Evolutionary conservation across 1,140 invertebrate species (phyloP).

Genomic region (Drosophila elegans): DNA sequence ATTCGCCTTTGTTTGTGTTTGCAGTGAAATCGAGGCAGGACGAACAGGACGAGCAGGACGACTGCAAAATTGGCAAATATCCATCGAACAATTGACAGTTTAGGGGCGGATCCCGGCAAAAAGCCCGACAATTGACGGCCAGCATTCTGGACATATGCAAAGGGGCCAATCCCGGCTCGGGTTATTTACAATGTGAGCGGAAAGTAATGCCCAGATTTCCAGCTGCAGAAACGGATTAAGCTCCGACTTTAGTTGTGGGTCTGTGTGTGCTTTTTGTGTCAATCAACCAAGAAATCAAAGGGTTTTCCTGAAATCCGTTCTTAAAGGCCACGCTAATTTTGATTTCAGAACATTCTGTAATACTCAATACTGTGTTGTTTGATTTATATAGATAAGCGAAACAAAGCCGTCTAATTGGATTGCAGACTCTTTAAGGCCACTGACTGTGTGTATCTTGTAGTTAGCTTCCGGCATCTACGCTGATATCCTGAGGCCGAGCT

Average conservation of each 20-base stretch:
- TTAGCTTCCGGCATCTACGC: slow-evolving; percentile 14
- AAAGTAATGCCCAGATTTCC: slow-evolving; percentile 46
- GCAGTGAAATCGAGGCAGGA: slow-evolving; percentile 76
- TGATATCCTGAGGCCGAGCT: slow-evolving; percentile 29
- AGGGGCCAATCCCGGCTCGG: slow-evolving; percentile 22
- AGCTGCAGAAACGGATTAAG: slow-evolving; percentile 40
- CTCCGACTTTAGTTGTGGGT: slow-evolving; percentile 42
- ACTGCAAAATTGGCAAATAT: slow-evolving; percentile 73
- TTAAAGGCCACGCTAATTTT: neutral
- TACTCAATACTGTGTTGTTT: neutral
- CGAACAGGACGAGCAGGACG: slow-evolving; percentile 28
- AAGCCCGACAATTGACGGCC: slow-evolving; percentile 59
- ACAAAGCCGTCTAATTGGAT: too few relatives aligned
- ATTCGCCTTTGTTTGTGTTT: slow-evolving; percentile 78
- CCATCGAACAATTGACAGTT: slow-evolving; percentile 73
- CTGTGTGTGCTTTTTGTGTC: slow-evolving; percentile 1
- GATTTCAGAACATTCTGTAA: too few relatives aligned
- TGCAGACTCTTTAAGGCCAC: slow-evolving; percentile 4
- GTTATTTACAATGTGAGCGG: slow-evolving; percentile 52
- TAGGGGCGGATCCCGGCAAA: slow-evolving; percentile 38
- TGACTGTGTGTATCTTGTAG: slow-evolving; percentile 5
- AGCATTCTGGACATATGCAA: slow-evolving; percentile 55
- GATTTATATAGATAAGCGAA: neutral
- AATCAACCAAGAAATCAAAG: slow-evolving; percentile 23
- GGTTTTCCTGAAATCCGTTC: slow-evolving; percentile 25